Base-by-base conservation (phyloP, 1,140 invertebrate species). In the Leptinotarsa texana region DNA sequence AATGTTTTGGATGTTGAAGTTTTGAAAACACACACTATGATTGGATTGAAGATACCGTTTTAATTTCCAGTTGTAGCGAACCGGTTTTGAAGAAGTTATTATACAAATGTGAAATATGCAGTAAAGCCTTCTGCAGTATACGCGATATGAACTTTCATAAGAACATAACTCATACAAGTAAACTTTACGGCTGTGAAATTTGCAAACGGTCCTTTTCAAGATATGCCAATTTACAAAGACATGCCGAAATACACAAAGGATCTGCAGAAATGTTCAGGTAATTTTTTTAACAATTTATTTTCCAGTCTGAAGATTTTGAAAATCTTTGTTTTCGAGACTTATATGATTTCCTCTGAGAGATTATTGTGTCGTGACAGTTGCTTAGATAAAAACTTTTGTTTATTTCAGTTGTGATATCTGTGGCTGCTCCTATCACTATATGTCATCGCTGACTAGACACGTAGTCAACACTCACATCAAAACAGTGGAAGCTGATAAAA, bases 151-250 rank as follows among this genome's bases (percentile, higher is more conserved):
- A 61, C 33, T 72, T 75, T 24, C 73, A 77, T 33, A 72, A 73
- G 65, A 71, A 73, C 8, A 70, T 48, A 48, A 22, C 15, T 24
- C 24, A 22, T 18, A 63, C 27, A 63, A 63, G 21, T 62, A 73
- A 70, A 51, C 21, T 57, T 61, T 82, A 72, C 67, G 49, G 48
- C 18, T 85, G 83, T 74, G 68, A 82, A 18, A 74, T 81, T 57
- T 85, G 84, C 69, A 72, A 76, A 3, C 79, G 80, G 18, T 73
- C 82, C 33, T 85, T 85, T 75, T 80, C 81, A 8, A 79, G 83
- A 51, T 77, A 83, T 61, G 81, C 82, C 3, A 85, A 85, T 76
- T 73, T 83, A n/a, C 67, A 80, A 69, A 74, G 84, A 49, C 84
- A 85, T 72, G 57, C 74, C 6, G 81, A 80, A 51, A 83, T 84